These are phyloP conservation scores for Cephalopterus ornatus DNA, from an alignment of 2,113 vertebrate genomes.

Conservation along the genomic window DNA sequence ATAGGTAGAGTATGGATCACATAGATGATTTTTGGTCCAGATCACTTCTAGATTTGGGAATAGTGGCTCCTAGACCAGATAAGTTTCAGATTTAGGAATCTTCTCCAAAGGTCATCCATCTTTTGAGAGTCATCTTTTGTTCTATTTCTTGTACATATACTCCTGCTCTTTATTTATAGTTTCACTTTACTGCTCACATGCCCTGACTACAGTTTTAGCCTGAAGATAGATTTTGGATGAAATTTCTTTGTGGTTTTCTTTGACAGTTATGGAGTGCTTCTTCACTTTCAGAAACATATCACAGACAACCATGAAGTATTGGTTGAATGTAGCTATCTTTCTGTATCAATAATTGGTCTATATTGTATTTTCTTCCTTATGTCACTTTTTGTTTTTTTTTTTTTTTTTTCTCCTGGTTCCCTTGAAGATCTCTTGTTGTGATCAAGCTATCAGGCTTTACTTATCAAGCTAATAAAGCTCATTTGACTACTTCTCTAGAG, in stretches of 20 bases:
- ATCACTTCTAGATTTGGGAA: background rate
- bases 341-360: background rate
- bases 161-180: background rate
- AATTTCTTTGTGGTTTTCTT: background rate
- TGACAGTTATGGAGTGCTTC: background rate
- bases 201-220: background rate
- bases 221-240: background rate
- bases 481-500: background rate
- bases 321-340: background rate
- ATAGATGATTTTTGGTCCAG: background rate
- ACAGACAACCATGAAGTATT: background rate
- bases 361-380: background rate
- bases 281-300: background rate
- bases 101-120: background rate
- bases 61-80: background rate
- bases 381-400: background rate
- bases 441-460: background rate
- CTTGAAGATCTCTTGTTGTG: background rate
- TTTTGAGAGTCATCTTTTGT: background rate
- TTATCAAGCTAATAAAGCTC: background rate
- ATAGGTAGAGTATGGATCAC: background rate
- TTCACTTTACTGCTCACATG: background rate
- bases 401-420: background rate
- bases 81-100: background rate
- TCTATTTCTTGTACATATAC: background rate